Conservation (phyloP, 2,113 vertebrate genomes). For the Alouatta palliata region DNA sequence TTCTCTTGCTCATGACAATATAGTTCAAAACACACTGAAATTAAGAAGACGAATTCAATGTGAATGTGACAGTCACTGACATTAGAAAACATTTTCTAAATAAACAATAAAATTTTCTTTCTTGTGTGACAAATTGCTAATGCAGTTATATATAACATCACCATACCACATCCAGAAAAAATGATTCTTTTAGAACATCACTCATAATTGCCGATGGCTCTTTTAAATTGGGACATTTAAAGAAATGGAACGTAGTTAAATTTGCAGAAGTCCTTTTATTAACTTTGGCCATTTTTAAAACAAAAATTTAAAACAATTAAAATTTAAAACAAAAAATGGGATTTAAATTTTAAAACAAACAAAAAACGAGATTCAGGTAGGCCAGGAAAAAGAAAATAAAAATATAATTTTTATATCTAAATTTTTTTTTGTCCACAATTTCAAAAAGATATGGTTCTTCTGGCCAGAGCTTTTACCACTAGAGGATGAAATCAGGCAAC, state of each 20-base stretch:
- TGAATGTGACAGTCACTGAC: neutral
- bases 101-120: slow-evolving; percentile 9
- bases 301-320: neutral
- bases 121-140: neutral
- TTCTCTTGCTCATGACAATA: slow-evolving; percentile 5
- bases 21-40: neutral
- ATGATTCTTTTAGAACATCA: neutral
- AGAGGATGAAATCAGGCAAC: neutral
- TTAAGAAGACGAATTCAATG: neutral
- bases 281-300: neutral
- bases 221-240: neutral
- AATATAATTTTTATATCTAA: neutral
- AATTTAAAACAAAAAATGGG: neutral
- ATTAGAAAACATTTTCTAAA: slow-evolving; percentile 35
- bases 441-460: neutral
- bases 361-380: neutral
- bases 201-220: neutral
- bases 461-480: neutral
- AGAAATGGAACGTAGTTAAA: neutral
- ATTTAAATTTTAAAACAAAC: neutral
- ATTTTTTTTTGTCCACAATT: neutral
- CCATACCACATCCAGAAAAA: neutral
- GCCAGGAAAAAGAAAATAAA: neutral
- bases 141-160: neutral
- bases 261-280: neutral